Evolutionary conservation across 2,113 vertebrate genomes (phyloP).

Genomic region (Eolophus roseicapilla): DNA sequence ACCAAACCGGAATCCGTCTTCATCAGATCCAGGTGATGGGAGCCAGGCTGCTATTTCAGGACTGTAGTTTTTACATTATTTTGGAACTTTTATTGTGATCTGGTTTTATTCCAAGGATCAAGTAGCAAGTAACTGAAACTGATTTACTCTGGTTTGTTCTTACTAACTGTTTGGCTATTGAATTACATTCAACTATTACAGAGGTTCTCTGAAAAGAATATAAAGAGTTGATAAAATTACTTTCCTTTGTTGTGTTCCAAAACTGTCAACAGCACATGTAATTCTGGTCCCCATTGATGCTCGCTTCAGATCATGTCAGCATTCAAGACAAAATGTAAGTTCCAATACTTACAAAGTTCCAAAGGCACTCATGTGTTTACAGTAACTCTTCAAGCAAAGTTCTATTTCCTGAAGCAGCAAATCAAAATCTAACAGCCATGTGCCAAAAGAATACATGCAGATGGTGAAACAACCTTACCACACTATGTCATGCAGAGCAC

Average conservation of each 20-base stretch:
- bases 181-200: background rate
- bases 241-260: background rate
- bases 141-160: background rate
- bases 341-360: background rate
- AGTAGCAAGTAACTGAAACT: slow-evolving; percentile 5
- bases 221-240: background rate
- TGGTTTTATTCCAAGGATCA: slow-evolving; percentile 4
- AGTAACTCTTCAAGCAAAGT: background rate
- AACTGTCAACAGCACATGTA: slow-evolving; percentile 9
- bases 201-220: background rate
- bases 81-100: background rate
- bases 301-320: background rate
- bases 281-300: background rate
- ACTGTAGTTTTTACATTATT: background rate
- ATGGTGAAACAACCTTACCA: background rate
- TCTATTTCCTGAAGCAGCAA: background rate
- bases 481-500: background rate
- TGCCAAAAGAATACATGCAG: background rate
- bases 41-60: background rate
- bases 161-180: background rate
- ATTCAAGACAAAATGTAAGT: background rate
- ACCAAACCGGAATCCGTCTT: background rate
- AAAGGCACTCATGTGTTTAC: background rate
- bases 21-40: background rate
- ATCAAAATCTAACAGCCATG: background rate